phyloP scores from a whole-genome alignment of 2,113 vertebrate genomes.

The Cnemophilus loriae region DNA sequence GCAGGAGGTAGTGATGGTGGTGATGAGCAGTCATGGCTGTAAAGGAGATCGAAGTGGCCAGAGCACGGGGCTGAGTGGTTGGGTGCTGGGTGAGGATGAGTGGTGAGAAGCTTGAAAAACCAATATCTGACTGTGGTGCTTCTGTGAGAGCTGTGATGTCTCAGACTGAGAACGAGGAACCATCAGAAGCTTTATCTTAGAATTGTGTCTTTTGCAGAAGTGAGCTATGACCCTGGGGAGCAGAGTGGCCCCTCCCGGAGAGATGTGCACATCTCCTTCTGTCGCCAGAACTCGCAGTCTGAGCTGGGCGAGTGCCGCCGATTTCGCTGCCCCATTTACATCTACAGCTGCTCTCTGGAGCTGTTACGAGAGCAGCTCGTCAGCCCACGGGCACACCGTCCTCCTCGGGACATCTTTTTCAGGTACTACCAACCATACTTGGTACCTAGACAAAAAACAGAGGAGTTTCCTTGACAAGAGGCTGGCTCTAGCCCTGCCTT shows the following conservation, averaged over 20 bases:
- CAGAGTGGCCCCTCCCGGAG: slow-evolving; percentile 69
- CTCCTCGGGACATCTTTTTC: slow-evolving; percentile 85
- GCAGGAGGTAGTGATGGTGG: neutral
- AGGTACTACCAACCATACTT: slow-evolving; percentile 68
- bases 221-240: slow-evolving; percentile 64
- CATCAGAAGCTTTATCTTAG: neutral
- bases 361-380: slow-evolving; percentile 87
- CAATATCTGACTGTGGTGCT: neutral
- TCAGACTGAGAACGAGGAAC: neutral
- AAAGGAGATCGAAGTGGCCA: neutral
- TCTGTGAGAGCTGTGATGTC: neutral
- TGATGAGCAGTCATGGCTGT: neutral
- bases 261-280: slow-evolving; percentile 75
- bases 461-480: neutral
- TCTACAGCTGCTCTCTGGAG: slow-evolving; percentile 92
- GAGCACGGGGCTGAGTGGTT: neutral
- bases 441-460: neutral
- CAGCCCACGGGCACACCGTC: slow-evolving; percentile 73
- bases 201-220: slow-evolving; percentile 40
- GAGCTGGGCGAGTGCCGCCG: slow-evolving; percentile 74
- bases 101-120: neutral
- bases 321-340: slow-evolving; percentile 86
- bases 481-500: neutral
- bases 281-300: slow-evolving; percentile 76
- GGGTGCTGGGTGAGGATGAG: neutral